Base-by-base conservation (phyloP, 1,140 invertebrate species). In the Alviniconcha marisindica region DNA sequence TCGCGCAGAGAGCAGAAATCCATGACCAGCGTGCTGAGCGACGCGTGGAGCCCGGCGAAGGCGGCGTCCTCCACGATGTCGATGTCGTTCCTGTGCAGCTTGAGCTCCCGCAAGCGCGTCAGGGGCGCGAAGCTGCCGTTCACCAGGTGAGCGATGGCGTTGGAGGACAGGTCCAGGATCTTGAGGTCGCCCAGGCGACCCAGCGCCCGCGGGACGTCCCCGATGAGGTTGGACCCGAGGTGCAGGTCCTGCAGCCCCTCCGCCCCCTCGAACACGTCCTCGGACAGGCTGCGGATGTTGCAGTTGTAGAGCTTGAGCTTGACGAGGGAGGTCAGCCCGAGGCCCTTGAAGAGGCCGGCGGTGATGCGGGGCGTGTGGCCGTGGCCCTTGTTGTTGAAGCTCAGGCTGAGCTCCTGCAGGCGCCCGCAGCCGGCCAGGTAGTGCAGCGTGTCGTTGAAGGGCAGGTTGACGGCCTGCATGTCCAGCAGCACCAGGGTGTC, bases 361-460 rank as follows among this genome's bases (percentile, higher is more conserved):
- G 56, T 80, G 4, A 80, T 60, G 18, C 24, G 38, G 15, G 78
- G n/a, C 2, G 36, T 60, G 78, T 66, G 78, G 14, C 40, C 40
- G 15, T 28, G 40, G 38, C 78, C 78, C 44, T 80, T 80, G 78
- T 80, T 80, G 78, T 80, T 80, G 78, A 80, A 80, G 56, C 78
- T 80, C 24, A 80, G 78, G 10, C 78, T 60, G 51, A 80, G 78
- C n/a, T 80, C 78, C 28, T 80, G 56, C 56, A 80, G 78, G 21
- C 44, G 78, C 24, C 38, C 7, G n/a, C 78, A 80, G 3, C 78
- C 56, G 1, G 33, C 18, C 33, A 80, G 31, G 60, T 66, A 80
- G 40, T 10, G 56, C 36, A 80, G 56, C 10, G 56, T 60, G 7
- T 80, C 78, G 78, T 44, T 66, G 78, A 80, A 80, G 38, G 36